Base-by-base conservation (phyloP, 2,888 invertebrate species). In the Dryomyza anilis region DNA sequence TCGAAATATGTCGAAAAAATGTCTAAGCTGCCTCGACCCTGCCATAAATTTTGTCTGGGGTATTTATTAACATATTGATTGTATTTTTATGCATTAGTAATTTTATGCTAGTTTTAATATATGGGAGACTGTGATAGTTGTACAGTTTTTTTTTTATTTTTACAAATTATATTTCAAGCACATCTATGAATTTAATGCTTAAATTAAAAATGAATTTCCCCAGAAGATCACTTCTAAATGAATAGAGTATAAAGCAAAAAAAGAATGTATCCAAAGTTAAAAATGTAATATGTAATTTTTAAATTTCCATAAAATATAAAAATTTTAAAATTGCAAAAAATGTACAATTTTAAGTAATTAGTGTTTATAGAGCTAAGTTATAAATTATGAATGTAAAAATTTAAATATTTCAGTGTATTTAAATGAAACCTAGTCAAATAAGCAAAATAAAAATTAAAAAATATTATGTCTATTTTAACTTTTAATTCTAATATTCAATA, bases 51-150 rank as follows among this genome's bases (percentile, higher is more conserved):
- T n/a, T n/a, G n/a, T n/a, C n/a, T n/a, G n/a, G n/a, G n/a, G n/a
- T n/a, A n/a, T n/a, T n/a, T n/a, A n/a, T n/a, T n/a, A n/a, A n/a
- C n/a, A n/a, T n/a, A n/a, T n/a, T n/a, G n/a, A n/a, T n/a, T n/a
- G n/a, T n/a, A n/a, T n/a, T n/a, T n/a, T n/a, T n/a, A n/a, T n/a
- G n/a, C n/a, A n/a, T n/a, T n/a, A n/a, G n/a, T n/a, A n/a, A n/a
- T n/a, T n/a, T n/a, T n/a, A n/a, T n/a, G n/a, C n/a, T 43, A 61
- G 66, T 64, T 65, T 64, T 21, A 48, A 68, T 70, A 48, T 33
- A 48, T 48, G 80, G 79, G 79, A 79, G 80, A 80, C 80, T 80
- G 80, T 80, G 80, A 80, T 80, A 80, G 80, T 79, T 80, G 78
- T 72, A 72, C 72, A 71, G 70, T 69, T 70, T 68, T 70, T 67